Percentiles rank a stretch among this genome's conserved stretches.
These are phyloP conservation scores for Microcebus ravelobensis DNA, from an alignment of 2,113 vertebrate species.

Conservation along the genomic window DNA sequence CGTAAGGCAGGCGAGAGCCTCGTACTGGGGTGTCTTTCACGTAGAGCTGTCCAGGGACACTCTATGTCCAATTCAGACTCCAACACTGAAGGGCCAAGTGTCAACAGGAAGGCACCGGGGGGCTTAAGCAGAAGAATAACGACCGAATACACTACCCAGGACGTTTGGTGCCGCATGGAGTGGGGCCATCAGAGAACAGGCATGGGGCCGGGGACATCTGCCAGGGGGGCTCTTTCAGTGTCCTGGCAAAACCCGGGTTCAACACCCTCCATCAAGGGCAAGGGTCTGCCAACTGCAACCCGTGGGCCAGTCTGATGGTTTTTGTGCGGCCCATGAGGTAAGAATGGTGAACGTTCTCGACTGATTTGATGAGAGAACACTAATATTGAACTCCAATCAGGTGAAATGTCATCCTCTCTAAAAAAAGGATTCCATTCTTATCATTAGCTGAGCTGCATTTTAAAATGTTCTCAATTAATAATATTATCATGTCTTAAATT, in stretches of 20 bases:
- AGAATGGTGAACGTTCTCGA: background rate
- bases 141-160: background rate
- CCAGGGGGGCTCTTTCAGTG: background rate
- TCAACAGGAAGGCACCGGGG: background rate
- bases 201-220: background rate
- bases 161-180: background rate
- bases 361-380: background rate
- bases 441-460: background rate
- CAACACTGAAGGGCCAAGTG: background rate
- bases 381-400: background rate
- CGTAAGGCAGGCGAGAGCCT: rapidly evolving
- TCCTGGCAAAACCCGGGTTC: background rate
- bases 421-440: background rate
- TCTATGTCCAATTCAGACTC: background rate
- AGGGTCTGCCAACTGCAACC: background rate
- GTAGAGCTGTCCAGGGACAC: background rate
- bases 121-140: background rate
- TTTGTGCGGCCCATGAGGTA: background rate
- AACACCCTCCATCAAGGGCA: rapidly evolving
- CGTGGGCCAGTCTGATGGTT: background rate
- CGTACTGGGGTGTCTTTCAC: background rate
- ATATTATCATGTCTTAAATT: background rate
- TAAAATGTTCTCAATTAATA: background rate
- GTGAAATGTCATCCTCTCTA: background rate
- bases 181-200: rapidly evolving